Evolutionary conservation across 2,797 vertebrate species (phyloP), one percentile per base, ranked within the genome.

Genomic region (Notamacropus eugenii): DNA sequence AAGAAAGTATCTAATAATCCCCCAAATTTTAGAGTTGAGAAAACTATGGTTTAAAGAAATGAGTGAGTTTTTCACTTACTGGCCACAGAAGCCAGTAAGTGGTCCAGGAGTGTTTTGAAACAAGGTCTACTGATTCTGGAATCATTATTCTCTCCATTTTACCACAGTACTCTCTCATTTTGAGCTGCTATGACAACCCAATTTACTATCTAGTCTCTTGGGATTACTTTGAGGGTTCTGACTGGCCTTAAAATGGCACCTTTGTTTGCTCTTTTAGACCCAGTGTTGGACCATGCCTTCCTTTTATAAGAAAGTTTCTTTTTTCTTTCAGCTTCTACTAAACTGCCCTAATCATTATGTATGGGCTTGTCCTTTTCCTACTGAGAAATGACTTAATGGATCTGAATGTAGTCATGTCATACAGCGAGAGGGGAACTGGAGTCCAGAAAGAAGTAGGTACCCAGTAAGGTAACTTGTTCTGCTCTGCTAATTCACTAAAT

Each of bases 401-500:
- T 74, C 34, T 74, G n/a, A 74, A 74, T 91, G 22, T 12, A 16
- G 10, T 62, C 14, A 93, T 46, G 29, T 93, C 24, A 95, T 29
- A 90, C 52, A 59, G 14, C 55, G n/a, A 93, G 8, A 87, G 59
- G 8, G 13, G 46, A 93, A 93, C 27, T 27, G 22, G 16, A 54
- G 22, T 55, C 93, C 31, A 91, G 94, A 96, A 91, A 28, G 55
- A 1, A 93, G 29, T 16, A 57, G 29, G 92, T 67, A 94, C 34
- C 74, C 56, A 94, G 62, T 46, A 92, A 46, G 40, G 74, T 46
- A 82, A 82, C 40, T 82, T 46, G 74, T 40, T 57, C 24, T 1
- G 10, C 56, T 95, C 31, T 90, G 11, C 27, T 90, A 14, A 55
- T 93, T 95, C 28, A 91, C 54, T 94, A 91, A 95, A 92, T 58